phyloP scores from a whole-genome alignment of 2,797 vertebrate species.

The Sparidentex hasta region DNA sequence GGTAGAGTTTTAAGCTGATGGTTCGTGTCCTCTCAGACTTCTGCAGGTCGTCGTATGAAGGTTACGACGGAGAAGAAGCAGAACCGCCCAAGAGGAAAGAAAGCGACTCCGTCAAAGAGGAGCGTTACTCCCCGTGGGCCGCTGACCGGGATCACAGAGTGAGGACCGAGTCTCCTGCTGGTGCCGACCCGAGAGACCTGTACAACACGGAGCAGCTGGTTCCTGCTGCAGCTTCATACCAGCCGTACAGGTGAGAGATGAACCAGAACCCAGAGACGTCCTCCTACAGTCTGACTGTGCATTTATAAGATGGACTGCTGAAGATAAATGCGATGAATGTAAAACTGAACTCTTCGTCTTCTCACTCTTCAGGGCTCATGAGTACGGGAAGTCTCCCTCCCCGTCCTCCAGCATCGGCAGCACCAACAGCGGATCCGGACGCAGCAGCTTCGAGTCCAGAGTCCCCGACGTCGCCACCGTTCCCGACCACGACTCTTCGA shows the following conservation, averaged over 20 bases:
- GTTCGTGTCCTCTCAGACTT: slow-evolving; percentile 67
- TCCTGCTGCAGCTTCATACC: slow-evolving; percentile 84
- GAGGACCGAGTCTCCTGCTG: slow-evolving; percentile 78
- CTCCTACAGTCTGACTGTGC: too few species aligned
- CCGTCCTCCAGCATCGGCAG: slow-evolving; percentile 81
- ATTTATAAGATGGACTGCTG: too few species aligned
- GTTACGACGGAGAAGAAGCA: slow-evolving; percentile 72
- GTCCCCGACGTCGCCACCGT: slow-evolving; percentile 85
- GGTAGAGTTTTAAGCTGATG: background rate
- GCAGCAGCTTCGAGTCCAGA: slow-evolving; percentile 81
- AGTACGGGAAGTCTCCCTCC: slow-evolving; percentile 86
- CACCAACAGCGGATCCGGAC: slow-evolving; percentile 64
- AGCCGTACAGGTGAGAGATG: slow-evolving; percentile 85
- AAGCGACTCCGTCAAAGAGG: slow-evolving; percentile 77
- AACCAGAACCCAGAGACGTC: too few species aligned
- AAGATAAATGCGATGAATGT: too few species aligned
- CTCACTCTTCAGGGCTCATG: slow-evolving; percentile 82
- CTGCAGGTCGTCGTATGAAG: slow-evolving; percentile 77
- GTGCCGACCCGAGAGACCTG: slow-evolving; percentile 78
- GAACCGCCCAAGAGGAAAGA: slow-evolving; percentile 75
- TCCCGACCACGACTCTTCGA: slow-evolving; percentile 82
- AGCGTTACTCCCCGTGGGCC: slow-evolving; percentile 86
- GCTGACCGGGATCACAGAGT: slow-evolving; percentile 79
- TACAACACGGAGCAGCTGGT: slow-evolving; percentile 89
- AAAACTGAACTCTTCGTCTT: background rate